Evolutionary conservation across 2,113 vertebrate species (phyloP), one percentile per base, ranked within the genome.

Genomic region (Danionella cerebrum): DNA sequence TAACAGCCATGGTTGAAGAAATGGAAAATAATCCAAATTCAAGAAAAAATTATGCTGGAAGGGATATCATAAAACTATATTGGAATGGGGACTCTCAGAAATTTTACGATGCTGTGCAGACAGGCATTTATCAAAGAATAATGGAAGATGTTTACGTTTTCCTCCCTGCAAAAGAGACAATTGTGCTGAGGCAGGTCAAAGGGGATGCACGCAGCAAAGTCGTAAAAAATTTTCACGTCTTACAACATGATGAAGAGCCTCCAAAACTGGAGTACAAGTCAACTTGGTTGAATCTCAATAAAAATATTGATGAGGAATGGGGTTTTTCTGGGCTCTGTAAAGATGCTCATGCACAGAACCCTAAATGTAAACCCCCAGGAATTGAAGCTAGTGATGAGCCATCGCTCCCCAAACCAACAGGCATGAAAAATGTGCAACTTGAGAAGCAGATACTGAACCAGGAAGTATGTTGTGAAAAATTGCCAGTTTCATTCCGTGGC

Each of bases 281-380:
- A 0, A 66, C 70, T 3, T 87, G 82, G 83, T 72, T 86, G 38
- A 87, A 85, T 79, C 35, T 67, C 12, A 83, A 77, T 60, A 48
- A 81, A 22, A 53, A 77, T 16, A 29, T 83, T 4, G 80, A 85
- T 70, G 78, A 81, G 47, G 80, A 82, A 14, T 79, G 81, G 78
- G 84, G 79, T 31, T 77, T 67, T 7, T 60, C 80, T 0, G 52
- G 2, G 59, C 39, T 31, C 19, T 42, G 72, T 16, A 79, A 14
- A 19, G 8, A 29, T 50, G 16, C 24, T 31, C 41, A 25, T 1
- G 1, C 13, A 18, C 19, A 0, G 55, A 42, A 42, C 39, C 42
- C 6, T n/a, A 25, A 25, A 60, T 13, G 9, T 29, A 7, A 2
- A 6, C 8, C 24, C 10, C 6, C 11, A 14, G 24, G 36, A 6